Evolutionary conservation across 2,888 invertebrate species (phyloP).

Genomic region (Lasioglossum figueresi): DNA sequence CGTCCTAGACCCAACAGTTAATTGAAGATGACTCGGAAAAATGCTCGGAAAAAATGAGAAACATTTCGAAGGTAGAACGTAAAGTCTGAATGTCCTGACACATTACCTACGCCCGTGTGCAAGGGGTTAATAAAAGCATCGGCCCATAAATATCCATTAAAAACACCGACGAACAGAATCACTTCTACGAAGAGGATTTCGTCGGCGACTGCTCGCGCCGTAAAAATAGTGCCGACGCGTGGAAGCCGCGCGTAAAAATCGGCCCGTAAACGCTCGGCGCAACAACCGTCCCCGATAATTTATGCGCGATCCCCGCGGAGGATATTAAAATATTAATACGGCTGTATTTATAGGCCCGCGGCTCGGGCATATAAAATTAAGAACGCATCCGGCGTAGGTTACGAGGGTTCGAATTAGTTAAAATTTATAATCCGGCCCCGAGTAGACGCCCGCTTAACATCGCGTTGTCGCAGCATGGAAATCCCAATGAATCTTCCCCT

Average conservation of each 20-base stretch:
- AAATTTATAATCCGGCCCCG: constrained; percentile 62
- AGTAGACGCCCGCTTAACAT: neutral
- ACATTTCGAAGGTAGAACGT: neutral
- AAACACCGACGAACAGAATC: neutral
- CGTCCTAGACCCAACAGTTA: too few species aligned
- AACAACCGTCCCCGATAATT: constrained; percentile 64
- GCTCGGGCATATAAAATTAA: constrained; percentile 64
- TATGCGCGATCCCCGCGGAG: constrained; percentile 50
- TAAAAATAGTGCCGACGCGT: constrained; percentile 4
- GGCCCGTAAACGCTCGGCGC: constrained; percentile 57
- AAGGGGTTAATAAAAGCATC: neutral
- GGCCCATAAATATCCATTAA: neutral
- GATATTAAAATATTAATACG: constrained; percentile 75
- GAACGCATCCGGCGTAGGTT: constrained; percentile 54
- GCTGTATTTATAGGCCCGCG: constrained; percentile 65
- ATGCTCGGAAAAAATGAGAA: neutral
- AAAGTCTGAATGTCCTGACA: neutral
- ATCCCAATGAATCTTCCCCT: neutral
- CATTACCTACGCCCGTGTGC: neutral
- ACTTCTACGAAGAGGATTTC: neutral
- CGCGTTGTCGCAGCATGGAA: neutral
- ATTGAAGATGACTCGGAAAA: too few species aligned
- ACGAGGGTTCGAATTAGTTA: constrained; percentile 50
- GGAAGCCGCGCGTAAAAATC: constrained; percentile 47
- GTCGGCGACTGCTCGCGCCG: neutral